phyloP scores from a whole-genome alignment of 2,888 invertebrate genomes.

The Ischnura elegans region DNA sequence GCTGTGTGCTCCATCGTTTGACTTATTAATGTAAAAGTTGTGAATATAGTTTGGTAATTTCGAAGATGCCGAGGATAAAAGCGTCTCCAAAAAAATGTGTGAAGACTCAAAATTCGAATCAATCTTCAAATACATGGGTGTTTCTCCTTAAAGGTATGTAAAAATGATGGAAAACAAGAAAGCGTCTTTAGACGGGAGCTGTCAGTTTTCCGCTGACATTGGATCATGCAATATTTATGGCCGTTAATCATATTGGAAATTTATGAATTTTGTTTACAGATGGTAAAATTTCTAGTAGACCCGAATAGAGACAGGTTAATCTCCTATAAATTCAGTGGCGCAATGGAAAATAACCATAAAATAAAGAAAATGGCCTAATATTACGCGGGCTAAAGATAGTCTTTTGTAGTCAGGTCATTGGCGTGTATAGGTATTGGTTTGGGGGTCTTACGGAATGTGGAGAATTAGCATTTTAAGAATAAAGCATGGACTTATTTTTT shows the following conservation, averaged over 20 bases:
- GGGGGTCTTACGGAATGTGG: not conserved
- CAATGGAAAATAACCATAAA: not conserved
- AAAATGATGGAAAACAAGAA: constrained; percentile 69
- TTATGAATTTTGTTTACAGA: not conserved
- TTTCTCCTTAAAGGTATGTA: constrained; percentile 83
- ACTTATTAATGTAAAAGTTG: constrained; percentile 65
- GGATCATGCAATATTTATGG: constrained; percentile 58
- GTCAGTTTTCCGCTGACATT: constrained; percentile 60
- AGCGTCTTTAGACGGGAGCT: constrained; percentile 59
- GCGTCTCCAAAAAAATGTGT: constrained; percentile 80
- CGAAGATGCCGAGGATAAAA: constrained; percentile 81
- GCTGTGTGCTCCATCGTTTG: constrained; percentile 55
- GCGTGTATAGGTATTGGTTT: not conserved
- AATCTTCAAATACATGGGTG: constrained; percentile 85
- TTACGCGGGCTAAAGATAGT: constrained; percentile 64
- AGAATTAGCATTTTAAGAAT: not conserved
- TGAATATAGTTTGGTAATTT: constrained; percentile 25
- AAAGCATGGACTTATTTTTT: not conserved
- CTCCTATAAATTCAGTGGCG: not conserved
- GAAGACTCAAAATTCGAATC: constrained; percentile 79
- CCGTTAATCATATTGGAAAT: constrained; percentile 46
- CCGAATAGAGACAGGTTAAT: not conserved
- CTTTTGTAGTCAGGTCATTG: constrained; percentile 33
- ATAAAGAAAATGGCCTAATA: constrained; percentile 56
- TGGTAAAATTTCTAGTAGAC: not conserved